Conservation (phyloP, 1,140 invertebrate species). For the Listronotus bonariensis region DNA sequence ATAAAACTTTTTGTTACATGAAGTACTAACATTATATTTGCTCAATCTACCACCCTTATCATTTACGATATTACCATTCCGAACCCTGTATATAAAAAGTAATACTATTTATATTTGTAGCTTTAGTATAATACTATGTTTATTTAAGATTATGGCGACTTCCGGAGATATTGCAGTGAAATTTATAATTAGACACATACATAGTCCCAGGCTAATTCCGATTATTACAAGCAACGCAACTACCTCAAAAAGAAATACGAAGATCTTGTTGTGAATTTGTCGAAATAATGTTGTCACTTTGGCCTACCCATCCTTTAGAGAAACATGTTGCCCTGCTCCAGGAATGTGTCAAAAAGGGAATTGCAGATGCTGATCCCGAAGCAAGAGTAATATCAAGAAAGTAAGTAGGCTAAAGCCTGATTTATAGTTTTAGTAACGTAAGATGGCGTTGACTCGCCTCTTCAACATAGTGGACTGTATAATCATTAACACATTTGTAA, state of each 20-base stretch:
- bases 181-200: constrained; percentile 89
- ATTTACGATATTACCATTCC: too few species aligned
- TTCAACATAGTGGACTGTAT: too few species aligned
- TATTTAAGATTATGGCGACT: constrained; percentile 82
- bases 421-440: too few species aligned
- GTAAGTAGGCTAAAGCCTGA: too few species aligned
- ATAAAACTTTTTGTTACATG: too few species aligned
- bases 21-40: too few species aligned
- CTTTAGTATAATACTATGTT: too few species aligned
- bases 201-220: constrained; percentile 82
- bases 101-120: too few species aligned
- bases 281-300: constrained; percentile 80
- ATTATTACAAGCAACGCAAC: constrained; percentile 80
- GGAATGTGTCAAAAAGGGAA: constrained; percentile 86
- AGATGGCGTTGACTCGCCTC: too few species aligned
- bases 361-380: constrained; percentile 90
- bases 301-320: constrained; percentile 82
- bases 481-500: too few species aligned
- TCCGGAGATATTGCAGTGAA: constrained; percentile 84
- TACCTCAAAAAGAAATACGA: constrained; percentile 86
- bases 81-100: too few species aligned
- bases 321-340: constrained; percentile 77
- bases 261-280: constrained; percentile 83
- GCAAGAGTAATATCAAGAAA: constrained; percentile 76
- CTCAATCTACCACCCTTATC: too few species aligned